phyloP scores from a whole-genome alignment of 2,113 vertebrate genomes.

The Tenrec ecaudatus region DNA sequence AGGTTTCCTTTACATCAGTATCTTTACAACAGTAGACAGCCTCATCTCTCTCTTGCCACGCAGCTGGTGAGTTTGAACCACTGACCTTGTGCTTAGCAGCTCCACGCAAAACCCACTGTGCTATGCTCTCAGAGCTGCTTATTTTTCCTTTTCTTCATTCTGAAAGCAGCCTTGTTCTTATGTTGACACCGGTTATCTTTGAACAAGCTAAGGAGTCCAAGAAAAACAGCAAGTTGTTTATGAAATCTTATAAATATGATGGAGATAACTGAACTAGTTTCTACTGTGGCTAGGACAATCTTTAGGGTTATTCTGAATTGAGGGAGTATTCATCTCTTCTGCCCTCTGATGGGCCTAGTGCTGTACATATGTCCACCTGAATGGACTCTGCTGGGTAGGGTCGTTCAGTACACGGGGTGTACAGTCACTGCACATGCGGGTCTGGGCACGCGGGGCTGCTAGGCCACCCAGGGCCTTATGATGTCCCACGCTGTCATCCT shows the following conservation, averaged over 20 bases:
- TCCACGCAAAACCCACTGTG: not conserved
- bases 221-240: too few species aligned
- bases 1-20: not conserved
- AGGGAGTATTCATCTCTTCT: too few species aligned
- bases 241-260: too few species aligned
- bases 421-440: fast-evolving
- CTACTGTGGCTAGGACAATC: too few species aligned
- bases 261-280: too few species aligned
- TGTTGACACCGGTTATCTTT: too few species aligned
- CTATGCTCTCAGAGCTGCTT: too few species aligned
- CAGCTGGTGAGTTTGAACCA: not conserved
- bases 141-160: too few species aligned
- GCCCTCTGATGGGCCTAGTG: not conserved
- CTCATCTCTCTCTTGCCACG: not conserved
- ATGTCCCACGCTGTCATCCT: fast-evolving
- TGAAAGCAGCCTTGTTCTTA: too few species aligned
- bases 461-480: not conserved
- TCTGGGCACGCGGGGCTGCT: not conserved
- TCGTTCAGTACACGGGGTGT: fast-evolving
- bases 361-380: fast-evolving
- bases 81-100: not conserved
- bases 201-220: too few species aligned
- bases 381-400: not conserved
- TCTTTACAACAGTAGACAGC: too few species aligned
- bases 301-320: too few species aligned